A percentile compares a stretch with the other conserved stretches of the same genome.
These are phyloP conservation scores for Forbesichthys papilliferus DNA, from an alignment of 2,113 vertebrate species.

Conservation along the genomic window DNA sequence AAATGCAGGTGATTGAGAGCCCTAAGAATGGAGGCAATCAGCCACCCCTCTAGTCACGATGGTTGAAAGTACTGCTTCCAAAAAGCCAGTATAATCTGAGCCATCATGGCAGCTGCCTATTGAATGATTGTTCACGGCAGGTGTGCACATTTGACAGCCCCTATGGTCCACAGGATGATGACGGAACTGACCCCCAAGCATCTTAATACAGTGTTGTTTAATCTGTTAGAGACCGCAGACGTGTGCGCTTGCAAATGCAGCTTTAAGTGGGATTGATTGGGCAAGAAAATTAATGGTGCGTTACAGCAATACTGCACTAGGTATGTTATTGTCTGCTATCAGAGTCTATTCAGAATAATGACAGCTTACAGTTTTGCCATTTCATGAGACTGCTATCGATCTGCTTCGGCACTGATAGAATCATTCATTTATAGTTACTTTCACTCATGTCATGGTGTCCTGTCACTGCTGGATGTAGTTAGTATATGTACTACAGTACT, in stretches of 20 bases:
- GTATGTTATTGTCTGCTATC: conserved; percentile 48
- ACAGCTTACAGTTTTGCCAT: conserved; percentile 31
- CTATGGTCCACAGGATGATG: not conserved
- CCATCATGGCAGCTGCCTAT: not conserved
- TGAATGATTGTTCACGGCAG: conserved; percentile 4
- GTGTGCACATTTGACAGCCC: not conserved
- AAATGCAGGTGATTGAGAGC: conserved; percentile 11
- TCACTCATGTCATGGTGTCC: too few relatives aligned
- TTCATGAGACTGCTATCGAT: conserved; percentile 16
- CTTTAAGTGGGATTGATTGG: conserved; percentile 48
- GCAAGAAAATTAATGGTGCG: conserved; percentile 41
- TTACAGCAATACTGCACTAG: conserved; percentile 29
- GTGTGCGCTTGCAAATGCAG: conserved; percentile 15
- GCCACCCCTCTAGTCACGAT: not conserved
- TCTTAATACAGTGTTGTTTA: not conserved
- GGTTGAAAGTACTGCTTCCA: conserved; percentile 19
- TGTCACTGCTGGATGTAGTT: too few relatives aligned
- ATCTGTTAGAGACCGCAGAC: conserved; percentile 12
- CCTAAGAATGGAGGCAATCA: conserved; percentile 19
- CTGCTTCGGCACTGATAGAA: too few relatives aligned
- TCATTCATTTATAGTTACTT: too few relatives aligned
- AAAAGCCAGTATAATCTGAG: not conserved
- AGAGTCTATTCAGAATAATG: conserved; percentile 40
- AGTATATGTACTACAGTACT: too few relatives aligned
- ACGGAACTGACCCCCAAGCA: conserved; percentile 4